Evolutionary conservation across 2,888 invertebrate genomes (phyloP).

Genomic region (Pasiphila rectangulata): DNA sequence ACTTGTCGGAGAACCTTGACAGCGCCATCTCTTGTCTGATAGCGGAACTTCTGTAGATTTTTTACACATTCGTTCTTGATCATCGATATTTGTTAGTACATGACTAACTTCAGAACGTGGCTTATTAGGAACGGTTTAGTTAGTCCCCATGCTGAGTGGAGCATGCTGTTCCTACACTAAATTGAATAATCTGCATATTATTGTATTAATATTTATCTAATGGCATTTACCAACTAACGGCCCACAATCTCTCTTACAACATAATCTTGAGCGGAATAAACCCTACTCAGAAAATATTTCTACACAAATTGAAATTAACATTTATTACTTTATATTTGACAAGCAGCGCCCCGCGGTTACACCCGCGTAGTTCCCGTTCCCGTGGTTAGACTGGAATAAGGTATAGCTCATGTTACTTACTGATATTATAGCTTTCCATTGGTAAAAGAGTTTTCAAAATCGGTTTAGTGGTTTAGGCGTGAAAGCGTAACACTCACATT

Average conservation of each 20-base stretch:
- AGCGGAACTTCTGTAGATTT: too few relatives aligned
- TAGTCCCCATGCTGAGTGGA: constrained; percentile 21
- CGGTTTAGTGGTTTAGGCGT: too few relatives aligned
- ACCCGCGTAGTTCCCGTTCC: too few relatives aligned
- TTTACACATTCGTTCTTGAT: too few relatives aligned
- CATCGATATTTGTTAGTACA: constrained; percentile 2
- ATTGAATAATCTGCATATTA: constrained; percentile 27
- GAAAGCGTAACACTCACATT: too few relatives aligned
- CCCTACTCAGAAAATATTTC: background rate
- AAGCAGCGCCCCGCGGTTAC: too few relatives aligned
- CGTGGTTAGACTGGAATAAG: too few relatives aligned
- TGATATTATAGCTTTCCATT: too few relatives aligned
- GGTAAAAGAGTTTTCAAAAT: too few relatives aligned
- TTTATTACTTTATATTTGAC: background rate
- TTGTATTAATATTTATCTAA: constrained; percentile 18
- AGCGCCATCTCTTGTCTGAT: too few relatives aligned
- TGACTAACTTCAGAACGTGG: constrained; percentile 17
- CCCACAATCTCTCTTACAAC: constrained; percentile 20
- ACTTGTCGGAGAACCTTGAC: too few relatives aligned
- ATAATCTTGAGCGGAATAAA: constrained; percentile 11
- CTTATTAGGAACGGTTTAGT: constrained; percentile 28
- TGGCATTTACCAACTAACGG: constrained; percentile 17
- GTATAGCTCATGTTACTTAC: too few relatives aligned
- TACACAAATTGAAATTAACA: background rate
- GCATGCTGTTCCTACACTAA: constrained; percentile 23